Conservation (phyloP, 2,797 vertebrate genomes). For the Chelon labrosus region DNA sequence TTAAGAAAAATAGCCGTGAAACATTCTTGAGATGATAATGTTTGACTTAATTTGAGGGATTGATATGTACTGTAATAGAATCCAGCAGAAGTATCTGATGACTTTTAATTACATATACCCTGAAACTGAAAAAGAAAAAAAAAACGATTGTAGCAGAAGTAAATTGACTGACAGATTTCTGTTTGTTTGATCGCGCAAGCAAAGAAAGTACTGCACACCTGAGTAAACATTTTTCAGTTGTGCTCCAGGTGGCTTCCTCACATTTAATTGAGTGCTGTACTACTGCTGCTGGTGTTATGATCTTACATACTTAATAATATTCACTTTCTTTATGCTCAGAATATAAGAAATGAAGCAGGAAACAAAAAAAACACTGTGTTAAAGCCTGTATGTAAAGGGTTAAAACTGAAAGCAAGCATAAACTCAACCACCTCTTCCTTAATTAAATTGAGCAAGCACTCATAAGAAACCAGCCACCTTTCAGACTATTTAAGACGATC, state of each 20-base stretch:
- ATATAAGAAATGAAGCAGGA: conserved; percentile 2
- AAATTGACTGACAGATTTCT: conserved; percentile 47
- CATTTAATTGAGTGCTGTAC: conserved; percentile 31
- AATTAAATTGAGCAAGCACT: conserved; percentile 19
- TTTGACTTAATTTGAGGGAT: conserved; percentile 37
- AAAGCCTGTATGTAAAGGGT: conserved; percentile 12
- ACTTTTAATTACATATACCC: conserved; percentile 49
- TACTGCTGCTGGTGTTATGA: conserved; percentile 18
- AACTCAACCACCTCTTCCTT: neutral
- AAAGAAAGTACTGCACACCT: conserved; percentile 37
- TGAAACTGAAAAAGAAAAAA: conserved; percentile 36
- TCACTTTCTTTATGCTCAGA: conserved; percentile 21
- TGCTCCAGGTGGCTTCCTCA: conserved; percentile 25
- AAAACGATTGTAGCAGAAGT: conserved; percentile 23
- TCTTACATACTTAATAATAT: conserved; percentile 22
- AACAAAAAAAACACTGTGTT: neutral
- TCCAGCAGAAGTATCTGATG: conserved; percentile 28
- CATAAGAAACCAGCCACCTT: neutral
- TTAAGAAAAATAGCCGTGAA: conserved; percentile 58
- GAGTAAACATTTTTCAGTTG: conserved; percentile 35
- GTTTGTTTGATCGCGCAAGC: conserved; percentile 42
- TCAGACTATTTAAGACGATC: neutral
- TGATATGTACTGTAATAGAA: conserved; percentile 46
- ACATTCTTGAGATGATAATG: conserved; percentile 52
- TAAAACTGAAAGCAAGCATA: conserved; percentile 3